Percentiles rank a stretch among this genome's conserved stretches.
Evolutionary conservation across 2,797 vertebrate species (phyloP).

Genomic region (Acrocephalus scirpaceus): DNA sequence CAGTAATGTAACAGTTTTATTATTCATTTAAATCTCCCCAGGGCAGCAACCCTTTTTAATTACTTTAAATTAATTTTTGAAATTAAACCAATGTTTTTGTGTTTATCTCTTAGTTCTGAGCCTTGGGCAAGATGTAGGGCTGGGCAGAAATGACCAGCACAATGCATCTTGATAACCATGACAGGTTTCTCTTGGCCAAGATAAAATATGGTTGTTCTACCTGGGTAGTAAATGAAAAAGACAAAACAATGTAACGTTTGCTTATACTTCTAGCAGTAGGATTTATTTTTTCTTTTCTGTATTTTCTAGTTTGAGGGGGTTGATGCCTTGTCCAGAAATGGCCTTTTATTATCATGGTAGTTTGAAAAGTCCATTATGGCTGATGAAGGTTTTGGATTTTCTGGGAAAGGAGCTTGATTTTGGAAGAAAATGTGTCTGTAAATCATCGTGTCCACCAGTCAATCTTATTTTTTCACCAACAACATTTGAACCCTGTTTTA

Average conservation of each 20-base stretch:
- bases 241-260: neutral
- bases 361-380: neutral
- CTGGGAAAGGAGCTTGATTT: neutral
- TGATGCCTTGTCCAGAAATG: neutral
- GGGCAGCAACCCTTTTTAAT: neutral
- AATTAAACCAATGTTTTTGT: neutral
- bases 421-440: neutral
- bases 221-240: neutral
- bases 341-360: neutral
- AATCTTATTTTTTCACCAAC: neutral
- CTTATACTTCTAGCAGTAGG: neutral
- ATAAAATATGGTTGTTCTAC: neutral
- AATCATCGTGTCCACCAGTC: neutral
- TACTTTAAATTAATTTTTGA: slow-evolving; percentile 29
- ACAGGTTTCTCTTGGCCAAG: neutral
- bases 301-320: neutral
- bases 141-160: neutral
- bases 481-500: neutral
- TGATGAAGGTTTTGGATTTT: neutral
- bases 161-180: slow-evolving; percentile 24
- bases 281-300: neutral
- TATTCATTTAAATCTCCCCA: neutral
- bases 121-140: neutral
- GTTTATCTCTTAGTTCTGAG: slow-evolving; percentile 16
- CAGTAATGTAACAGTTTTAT: slow-evolving; percentile 9